Evolutionary conservation across 2,797 vertebrate species (phyloP).

Genomic region (Anguilla obscura): DNA sequence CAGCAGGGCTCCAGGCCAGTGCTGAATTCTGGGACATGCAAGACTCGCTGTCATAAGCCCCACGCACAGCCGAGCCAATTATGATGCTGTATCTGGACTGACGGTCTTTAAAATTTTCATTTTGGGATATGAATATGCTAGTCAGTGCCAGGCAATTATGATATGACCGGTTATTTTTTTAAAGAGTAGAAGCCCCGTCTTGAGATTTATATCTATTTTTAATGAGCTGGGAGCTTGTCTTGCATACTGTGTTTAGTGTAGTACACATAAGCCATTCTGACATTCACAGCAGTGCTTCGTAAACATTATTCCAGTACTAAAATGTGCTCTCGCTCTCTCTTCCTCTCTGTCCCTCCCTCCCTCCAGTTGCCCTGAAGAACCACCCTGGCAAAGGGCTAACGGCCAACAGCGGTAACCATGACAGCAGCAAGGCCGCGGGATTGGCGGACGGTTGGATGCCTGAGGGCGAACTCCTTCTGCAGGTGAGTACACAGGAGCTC

Average conservation of each 20-base stretch:
- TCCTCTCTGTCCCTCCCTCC: conserved; percentile 10
- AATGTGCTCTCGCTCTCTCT: conserved; percentile 15
- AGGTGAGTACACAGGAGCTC: conserved; percentile 63
- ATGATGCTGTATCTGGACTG: background rate
- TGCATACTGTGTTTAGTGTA: conserved; percentile 35
- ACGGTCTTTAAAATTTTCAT: background rate
- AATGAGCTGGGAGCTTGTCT: conserved; percentile 37
- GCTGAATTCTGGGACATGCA: background rate
- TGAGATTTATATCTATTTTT: conserved; percentile 48
- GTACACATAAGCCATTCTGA: conserved; percentile 40
- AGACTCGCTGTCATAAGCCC: background rate
- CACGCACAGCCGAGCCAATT: background rate
- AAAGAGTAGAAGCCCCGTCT: conserved; percentile 36
- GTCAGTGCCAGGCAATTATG: background rate
- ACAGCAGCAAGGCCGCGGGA: conserved; percentile 29
- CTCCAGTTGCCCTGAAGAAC: conserved; percentile 68
- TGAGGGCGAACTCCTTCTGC: conserved; percentile 74
- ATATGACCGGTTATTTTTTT: conserved; percentile 26
- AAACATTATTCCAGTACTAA: conserved; percentile 54
- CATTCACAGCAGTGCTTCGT: conserved; percentile 44
- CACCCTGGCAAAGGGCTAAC: conserved; percentile 38
- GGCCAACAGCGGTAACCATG: conserved; percentile 23
- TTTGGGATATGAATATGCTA: background rate
- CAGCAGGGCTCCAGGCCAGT: background rate
- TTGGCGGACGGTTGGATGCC: conserved; percentile 50